Evolutionary conservation across 2,113 vertebrate species (phyloP), one percentile per base, ranked within the genome.

Genomic region (Tyrannus savana): DNA sequence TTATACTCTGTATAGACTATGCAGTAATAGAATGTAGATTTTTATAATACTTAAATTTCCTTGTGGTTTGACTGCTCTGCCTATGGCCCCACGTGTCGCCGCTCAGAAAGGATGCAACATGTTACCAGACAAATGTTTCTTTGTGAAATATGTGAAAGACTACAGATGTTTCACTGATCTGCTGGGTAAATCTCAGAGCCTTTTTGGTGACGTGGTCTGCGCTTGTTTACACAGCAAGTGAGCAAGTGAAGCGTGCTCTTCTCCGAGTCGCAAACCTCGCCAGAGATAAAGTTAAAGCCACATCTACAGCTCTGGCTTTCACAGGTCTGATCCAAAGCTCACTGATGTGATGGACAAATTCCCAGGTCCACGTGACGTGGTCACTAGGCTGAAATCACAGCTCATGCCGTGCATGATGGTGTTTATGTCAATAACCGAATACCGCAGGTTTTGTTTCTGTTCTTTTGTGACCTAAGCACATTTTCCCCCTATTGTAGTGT

Each of bases 121-220:
- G 80, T 24, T 84, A 66, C 64, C 2, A 8, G 86, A 81, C 91
- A 89, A 96, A 92, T 17, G 67, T 89, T 89, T 93, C 90, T 90
- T 91, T 87, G 87, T 94, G 93, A 92, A 88, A 86, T 77, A 92
- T 8, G 75, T 93, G 94, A 92, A 92, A 91, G 81, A 37, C 73
- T 91, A 55, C 93, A 95, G 84, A 87, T 77, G 81, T 91, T 94
- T 84, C 59, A 1, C 84, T 66, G 93, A 75, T 86, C 68, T 90
- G 86, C 79, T 86, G 93, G 76, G 80, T 77, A 71, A 84, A 90
- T 77, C 91, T 74, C 86, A 50, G 87, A 89, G 67, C 89, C 76
- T 63, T 89, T 93, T 77, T 71, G 89, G 93, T 89, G 93, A 90
- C 7, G 60, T 46, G 91, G 41, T 28, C 55, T 55, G 59, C 69